These are phyloP conservation scores for Zophobas atratus DNA, from an alignment of 1,140 invertebrate species.

Conservation along the genomic window DNA sequence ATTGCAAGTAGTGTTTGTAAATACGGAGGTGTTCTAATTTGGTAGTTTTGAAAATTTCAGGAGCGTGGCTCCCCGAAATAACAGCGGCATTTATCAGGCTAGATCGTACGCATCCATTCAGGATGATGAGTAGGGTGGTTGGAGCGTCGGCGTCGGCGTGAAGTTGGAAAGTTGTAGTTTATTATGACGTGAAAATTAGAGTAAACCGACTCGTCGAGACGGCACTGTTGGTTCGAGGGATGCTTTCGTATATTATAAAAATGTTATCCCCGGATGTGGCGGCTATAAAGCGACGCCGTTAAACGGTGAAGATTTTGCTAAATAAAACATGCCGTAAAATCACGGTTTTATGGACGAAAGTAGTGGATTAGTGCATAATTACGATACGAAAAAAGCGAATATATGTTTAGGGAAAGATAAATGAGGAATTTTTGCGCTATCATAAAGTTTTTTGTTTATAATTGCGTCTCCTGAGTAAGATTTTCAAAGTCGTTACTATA, in stretches of 20 bases:
- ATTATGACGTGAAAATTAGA: constrained; percentile 35
- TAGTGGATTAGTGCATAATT: too few relatives aligned
- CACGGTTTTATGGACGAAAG: constrained; percentile 33
- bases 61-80: constrained; percentile 1
- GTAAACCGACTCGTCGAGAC: constrained; percentile 5
- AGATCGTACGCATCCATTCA: constrained; percentile 9
- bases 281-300: constrained; percentile 30
- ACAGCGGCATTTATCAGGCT: constrained; percentile 1
- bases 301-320: constrained; percentile 49
- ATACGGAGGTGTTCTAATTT: constrained; percentile 16
- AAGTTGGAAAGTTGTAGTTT: constrained; percentile 11
- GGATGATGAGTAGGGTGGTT: constrained; percentile 1
- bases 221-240: constrained; percentile 3
- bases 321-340: constrained; percentile 57
- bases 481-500: too few relatives aligned
- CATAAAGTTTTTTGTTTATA: too few relatives aligned
- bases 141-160: constrained; percentile 9
- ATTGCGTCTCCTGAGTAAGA: too few relatives aligned
- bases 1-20: constrained; percentile 2
- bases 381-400: too few relatives aligned
- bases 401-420: too few relatives aligned
- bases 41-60: not conserved
- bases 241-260: constrained; percentile 33
- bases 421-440: too few relatives aligned
- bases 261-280: constrained; percentile 16